Evolutionary conservation across 2,888 invertebrate genomes (phyloP).

Genomic region (Acanthoscelides obtectus): DNA sequence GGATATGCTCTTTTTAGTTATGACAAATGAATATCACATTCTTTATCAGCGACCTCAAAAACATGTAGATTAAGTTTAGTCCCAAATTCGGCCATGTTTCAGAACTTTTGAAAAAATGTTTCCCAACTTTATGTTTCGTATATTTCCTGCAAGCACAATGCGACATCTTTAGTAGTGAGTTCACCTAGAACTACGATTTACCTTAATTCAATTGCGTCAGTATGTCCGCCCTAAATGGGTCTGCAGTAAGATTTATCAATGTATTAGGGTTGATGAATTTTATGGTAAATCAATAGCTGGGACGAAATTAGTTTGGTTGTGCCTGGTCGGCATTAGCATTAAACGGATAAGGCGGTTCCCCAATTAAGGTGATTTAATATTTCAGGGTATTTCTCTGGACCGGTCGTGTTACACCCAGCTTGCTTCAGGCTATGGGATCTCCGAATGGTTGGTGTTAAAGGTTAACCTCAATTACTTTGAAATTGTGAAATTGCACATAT

Average conservation of each 20-base stretch:
- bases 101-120: too few relatives aligned
- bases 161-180: too few relatives aligned
- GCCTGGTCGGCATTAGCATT: not conserved
- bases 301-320: slow-evolving; percentile 15
- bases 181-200: too few relatives aligned
- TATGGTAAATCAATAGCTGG: slow-evolving; percentile 18
- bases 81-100: too few relatives aligned
- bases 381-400: not conserved
- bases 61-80: too few relatives aligned
- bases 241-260: slow-evolving; percentile 12
- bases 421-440: not conserved
- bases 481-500: too few relatives aligned
- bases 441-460: not conserved
- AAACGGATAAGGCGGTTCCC: not conserved
- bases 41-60: too few relatives aligned
- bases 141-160: too few relatives aligned
- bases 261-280: slow-evolving; percentile 18
- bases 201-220: too few relatives aligned
- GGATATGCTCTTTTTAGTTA: too few relatives aligned
- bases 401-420: not conserved
- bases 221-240: not conserved
- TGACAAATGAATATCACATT: too few relatives aligned
- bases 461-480: not conserved
- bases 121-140: too few relatives aligned
- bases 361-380: not conserved